Conservation (phyloP, 2,797 vertebrate species). For the Takifugu ocellatus region DNA sequence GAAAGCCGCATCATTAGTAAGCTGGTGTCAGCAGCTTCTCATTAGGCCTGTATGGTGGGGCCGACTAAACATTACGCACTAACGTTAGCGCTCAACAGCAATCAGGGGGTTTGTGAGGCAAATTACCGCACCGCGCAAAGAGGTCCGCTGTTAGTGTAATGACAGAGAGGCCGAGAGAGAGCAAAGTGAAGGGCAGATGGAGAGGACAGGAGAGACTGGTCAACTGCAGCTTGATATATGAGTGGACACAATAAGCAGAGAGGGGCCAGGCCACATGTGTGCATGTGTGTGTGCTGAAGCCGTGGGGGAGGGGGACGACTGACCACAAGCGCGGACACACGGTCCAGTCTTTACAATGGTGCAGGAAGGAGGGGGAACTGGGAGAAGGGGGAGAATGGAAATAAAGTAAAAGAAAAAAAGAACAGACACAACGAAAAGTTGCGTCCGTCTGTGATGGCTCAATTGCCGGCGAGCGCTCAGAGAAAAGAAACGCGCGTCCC, state of each 20-base stretch:
- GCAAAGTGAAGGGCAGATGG: slow-evolving; percentile 67
- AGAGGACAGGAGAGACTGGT: slow-evolving; percentile 64
- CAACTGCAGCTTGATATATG: slow-evolving; percentile 83
- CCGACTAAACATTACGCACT: slow-evolving; percentile 43
- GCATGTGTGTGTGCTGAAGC: slow-evolving; percentile 59
- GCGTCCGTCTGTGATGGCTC: background rate
- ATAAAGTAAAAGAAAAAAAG: background rate
- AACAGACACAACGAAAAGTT: background rate
- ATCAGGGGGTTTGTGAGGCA: slow-evolving; percentile 49
- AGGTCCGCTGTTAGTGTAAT: slow-evolving; percentile 16
- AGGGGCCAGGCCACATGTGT: slow-evolving; percentile 51
- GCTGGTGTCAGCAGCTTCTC: slow-evolving; percentile 64
- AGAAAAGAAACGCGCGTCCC: too few relatives aligned
- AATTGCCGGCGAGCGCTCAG: too few relatives aligned
- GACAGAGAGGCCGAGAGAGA: slow-evolving; percentile 38
- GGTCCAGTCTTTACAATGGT: slow-evolving; percentile 43
- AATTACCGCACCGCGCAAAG: slow-evolving; percentile 41
- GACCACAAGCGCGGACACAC: slow-evolving; percentile 70
- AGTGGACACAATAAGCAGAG: slow-evolving; percentile 71
- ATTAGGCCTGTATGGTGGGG: slow-evolving; percentile 50
- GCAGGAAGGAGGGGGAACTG: slow-evolving; percentile 6
- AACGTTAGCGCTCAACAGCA: slow-evolving; percentile 25
- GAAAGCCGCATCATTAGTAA: slow-evolving; percentile 61
- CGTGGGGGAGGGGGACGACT: slow-evolving; percentile 60
- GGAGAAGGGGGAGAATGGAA: background rate